These are phyloP conservation scores for Drosophila trapezifrons DNA, from an alignment of 1,140 invertebrate genomes.

Conservation along the genomic window DNA sequence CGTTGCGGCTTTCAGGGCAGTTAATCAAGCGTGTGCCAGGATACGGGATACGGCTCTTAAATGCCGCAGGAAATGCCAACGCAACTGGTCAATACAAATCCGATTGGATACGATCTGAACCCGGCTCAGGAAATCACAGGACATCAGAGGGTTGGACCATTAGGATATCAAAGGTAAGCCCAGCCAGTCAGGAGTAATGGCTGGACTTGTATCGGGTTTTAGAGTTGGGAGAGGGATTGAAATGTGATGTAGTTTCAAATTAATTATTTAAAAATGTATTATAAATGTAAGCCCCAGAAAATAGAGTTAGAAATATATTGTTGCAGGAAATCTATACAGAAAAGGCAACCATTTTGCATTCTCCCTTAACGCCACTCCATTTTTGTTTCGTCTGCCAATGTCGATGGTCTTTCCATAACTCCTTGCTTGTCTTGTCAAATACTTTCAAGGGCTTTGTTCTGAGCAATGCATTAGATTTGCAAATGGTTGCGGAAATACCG, in stretches of 20 bases:
- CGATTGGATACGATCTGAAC: slow-evolving; percentile 17
- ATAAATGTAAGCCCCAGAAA: too few species aligned
- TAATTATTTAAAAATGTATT: background rate
- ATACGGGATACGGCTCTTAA: slow-evolving; percentile 71
- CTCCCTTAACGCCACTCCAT: background rate
- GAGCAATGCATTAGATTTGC: slow-evolving; percentile 24
- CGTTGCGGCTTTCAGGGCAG: slow-evolving; percentile 51
- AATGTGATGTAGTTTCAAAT: background rate
- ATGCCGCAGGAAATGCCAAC: slow-evolving; percentile 60
- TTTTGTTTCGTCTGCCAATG: slow-evolving; percentile 4
- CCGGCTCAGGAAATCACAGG: slow-evolving; percentile 19
- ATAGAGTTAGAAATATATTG: too few species aligned
- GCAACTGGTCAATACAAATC: slow-evolving; percentile 49
- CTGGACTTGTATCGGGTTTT: background rate
- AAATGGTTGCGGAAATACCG: slow-evolving; percentile 27
- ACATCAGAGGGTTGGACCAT: slow-evolving; percentile 21
- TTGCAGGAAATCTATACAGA: background rate
- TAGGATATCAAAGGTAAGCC: slow-evolving; percentile 20
- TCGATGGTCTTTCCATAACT: slow-evolving; percentile 13
- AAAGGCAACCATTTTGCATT: background rate
- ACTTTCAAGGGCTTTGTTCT: slow-evolving; percentile 10
- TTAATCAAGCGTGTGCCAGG: slow-evolving; percentile 50
- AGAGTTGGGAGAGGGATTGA: background rate
- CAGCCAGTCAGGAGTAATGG: slow-evolving; percentile 20
- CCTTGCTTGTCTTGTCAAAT: slow-evolving; percentile 1